phyloP scores from a whole-genome alignment of 2,113 vertebrate species.

The Chlamydotis undulata region DNA sequence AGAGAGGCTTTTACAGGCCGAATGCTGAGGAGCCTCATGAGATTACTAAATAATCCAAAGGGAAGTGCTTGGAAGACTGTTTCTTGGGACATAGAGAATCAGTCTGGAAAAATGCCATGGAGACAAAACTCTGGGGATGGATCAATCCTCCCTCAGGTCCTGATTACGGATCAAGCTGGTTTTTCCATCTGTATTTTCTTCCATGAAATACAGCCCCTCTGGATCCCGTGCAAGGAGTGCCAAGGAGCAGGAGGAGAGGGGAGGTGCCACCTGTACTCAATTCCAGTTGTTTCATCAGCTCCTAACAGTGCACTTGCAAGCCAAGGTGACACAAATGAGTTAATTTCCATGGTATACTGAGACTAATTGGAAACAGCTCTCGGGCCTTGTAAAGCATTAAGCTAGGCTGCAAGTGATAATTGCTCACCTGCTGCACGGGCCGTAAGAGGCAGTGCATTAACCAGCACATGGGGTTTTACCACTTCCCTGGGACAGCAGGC shows the following conservation, averaged over 20 bases:
- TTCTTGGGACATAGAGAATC: neutral
- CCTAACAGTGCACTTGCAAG: neutral
- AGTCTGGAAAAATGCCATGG: conserved; percentile 19
- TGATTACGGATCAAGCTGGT: neutral
- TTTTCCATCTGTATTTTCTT: neutral
- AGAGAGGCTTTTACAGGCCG: neutral
- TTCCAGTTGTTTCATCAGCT: neutral
- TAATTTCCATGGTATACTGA: conserved; percentile 52
- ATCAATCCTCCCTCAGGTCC: neutral
- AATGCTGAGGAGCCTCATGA: neutral
- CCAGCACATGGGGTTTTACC: conserved; percentile 51
- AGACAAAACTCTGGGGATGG: conserved; percentile 10
- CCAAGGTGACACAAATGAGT: conserved; percentile 65
- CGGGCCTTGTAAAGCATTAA: conserved; percentile 49
- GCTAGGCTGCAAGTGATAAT: conserved; percentile 60
- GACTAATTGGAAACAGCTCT: conserved; percentile 71
- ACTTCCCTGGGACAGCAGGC: neutral
- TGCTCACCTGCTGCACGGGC: conserved; percentile 67
- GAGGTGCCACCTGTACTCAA: conserved; percentile 10
- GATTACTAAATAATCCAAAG: conserved; percentile 1
- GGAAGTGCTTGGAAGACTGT: conserved; percentile 1
- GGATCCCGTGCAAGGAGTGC: neutral
- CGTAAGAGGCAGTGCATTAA: conserved; percentile 53
- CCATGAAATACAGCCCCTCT: neutral
- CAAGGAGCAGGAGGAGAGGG: neutral